phyloP scores from a whole-genome alignment of 2,797 vertebrate species.

The Trachops cirrhosus region DNA sequence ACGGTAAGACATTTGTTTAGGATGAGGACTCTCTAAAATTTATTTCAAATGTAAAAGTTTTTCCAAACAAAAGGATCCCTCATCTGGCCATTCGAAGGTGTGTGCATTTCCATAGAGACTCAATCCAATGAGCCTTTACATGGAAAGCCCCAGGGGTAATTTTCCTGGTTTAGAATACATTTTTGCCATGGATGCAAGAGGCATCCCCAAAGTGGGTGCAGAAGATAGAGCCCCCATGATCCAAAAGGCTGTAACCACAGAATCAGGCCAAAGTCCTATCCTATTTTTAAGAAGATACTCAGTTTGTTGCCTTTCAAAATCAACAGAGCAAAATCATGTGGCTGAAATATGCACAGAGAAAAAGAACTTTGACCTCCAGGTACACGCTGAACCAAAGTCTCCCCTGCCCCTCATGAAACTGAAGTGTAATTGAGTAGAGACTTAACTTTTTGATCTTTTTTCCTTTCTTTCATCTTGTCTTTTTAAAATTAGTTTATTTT shows the following conservation, averaged over 20 bases:
- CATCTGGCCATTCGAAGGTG: neutral
- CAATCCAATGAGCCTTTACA: neutral
- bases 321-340: neutral
- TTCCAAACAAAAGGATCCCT: neutral
- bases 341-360: neutral
- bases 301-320: neutral
- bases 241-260: neutral
- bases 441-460: neutral
- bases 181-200: neutral
- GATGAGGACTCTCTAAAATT: neutral
- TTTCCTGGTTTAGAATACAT: neutral
- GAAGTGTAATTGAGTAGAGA: neutral
- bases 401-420: neutral
- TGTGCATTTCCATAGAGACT: neutral
- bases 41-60: neutral
- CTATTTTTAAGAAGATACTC: neutral
- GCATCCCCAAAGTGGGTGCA: neutral
- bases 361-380: neutral
- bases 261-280: neutral
- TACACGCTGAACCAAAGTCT: neutral
- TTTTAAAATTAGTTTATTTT: neutral
- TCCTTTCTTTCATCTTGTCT: neutral
- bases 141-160: neutral
- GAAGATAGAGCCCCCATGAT: neutral
- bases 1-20: neutral